These are phyloP conservation scores for Porites cylindrica DNA, from an alignment of 92 coral and sea anemone genomes.

Conservation along the genomic window DNA sequence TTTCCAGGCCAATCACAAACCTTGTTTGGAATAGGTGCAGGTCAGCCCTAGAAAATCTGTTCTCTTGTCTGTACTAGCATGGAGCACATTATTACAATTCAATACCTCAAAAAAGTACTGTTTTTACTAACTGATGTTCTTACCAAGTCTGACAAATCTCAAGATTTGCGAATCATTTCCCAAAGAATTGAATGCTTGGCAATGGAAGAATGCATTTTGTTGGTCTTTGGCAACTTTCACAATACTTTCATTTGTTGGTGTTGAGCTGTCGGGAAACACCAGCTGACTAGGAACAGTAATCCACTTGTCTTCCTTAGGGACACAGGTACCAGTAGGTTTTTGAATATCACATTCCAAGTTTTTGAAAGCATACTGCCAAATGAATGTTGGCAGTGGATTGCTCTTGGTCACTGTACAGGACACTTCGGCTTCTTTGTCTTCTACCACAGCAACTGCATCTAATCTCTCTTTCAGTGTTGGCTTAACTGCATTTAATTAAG, in stretches of 20 bases:
- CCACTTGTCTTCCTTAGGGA: background rate
- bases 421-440: conserved; percentile 29
- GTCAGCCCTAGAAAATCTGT: too few species aligned
- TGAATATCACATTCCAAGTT: background rate
- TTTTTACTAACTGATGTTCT: background rate
- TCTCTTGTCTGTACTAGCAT: too few species aligned
- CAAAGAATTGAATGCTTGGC: conserved; percentile 70
- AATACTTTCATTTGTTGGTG: background rate
- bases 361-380: conserved; percentile 63
- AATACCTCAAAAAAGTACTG: background rate
- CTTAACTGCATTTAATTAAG: conserved; percentile 18
- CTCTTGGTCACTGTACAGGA: conserved; percentile 30
- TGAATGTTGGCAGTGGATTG: conserved; percentile 70
- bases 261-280: background rate
- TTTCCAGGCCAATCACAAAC: too few species aligned
- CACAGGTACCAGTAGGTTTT: background rate
- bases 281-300: background rate
- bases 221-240: background rate
- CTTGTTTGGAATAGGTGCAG: too few species aligned
- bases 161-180: conserved; percentile 40
- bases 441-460: background rate
- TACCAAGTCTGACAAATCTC: background rate
- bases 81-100: too few species aligned
- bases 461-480: conserved; percentile 5
- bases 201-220: conserved; percentile 39